Conservation (phyloP, 2,113 vertebrate genomes). For the Platysteira castanea region DNA sequence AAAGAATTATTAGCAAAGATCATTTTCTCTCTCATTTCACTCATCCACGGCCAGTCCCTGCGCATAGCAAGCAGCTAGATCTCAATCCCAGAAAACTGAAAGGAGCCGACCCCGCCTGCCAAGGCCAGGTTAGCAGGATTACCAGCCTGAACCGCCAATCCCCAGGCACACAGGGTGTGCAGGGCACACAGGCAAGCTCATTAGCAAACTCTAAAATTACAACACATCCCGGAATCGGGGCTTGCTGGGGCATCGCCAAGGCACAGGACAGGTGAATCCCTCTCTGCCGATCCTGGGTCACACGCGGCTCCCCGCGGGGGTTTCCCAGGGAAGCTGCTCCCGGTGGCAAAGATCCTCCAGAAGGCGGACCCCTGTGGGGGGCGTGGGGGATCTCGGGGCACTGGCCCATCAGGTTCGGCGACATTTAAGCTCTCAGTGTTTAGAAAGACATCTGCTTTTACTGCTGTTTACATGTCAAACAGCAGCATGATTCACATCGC, state of each 20-base stretch:
- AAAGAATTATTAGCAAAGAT: not conserved
- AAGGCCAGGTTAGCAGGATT: not conserved
- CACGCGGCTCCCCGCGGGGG: not conserved
- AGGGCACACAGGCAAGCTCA: not conserved
- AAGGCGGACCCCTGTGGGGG: not conserved
- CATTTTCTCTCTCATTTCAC: not conserved
- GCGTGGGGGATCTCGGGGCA: rapidly evolving
- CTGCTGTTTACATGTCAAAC: not conserved
- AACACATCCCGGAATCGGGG: not conserved
- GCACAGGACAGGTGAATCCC: rapidly evolving
- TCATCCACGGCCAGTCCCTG: not conserved
- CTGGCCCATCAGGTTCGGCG: not conserved
- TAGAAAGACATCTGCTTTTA: not conserved
- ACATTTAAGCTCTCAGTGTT: not conserved
- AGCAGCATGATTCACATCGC: not conserved
- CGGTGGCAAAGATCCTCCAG: not conserved
- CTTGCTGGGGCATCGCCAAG: not conserved
- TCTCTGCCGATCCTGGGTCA: rapidly evolving
- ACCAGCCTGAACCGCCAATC: not conserved
- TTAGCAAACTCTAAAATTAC: not conserved
- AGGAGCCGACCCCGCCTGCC: not conserved
- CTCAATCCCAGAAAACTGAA: not conserved
- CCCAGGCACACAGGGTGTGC: not conserved
- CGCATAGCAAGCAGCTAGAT: rapidly evolving
- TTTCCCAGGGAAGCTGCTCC: not conserved